A percentile compares a stretch with the other conserved stretches of the same genome.
phyloP scores from a whole-genome alignment of 2,113 vertebrate genomes.

The Corythornis cristatus region DNA sequence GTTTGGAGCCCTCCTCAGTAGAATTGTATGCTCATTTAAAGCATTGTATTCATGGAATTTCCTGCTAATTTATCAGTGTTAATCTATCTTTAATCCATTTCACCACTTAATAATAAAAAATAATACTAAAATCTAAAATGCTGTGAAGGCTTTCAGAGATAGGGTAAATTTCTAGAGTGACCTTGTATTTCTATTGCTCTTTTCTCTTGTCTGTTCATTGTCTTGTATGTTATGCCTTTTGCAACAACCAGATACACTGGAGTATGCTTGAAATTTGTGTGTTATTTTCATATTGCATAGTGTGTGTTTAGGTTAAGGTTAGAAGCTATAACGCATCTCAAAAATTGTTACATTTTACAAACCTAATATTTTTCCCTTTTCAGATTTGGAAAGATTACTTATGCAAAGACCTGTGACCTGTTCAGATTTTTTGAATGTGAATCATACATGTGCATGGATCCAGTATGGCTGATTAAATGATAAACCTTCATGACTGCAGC shows the following conservation, averaged over 20 bases:
- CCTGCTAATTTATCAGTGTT: background rate
- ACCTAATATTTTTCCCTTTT: background rate
- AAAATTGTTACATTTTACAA: background rate
- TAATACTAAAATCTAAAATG: background rate
- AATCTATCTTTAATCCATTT: background rate
- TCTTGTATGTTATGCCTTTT: background rate
- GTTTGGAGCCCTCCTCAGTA: background rate
- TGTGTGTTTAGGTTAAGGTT: background rate
- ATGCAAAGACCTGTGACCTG: background rate
- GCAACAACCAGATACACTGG: background rate
- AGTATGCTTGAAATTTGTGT: rapidly evolving
- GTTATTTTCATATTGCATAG: background rate
- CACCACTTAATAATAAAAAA: background rate
- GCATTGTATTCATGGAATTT: background rate
- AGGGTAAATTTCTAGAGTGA: background rate
- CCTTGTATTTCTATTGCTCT: background rate
- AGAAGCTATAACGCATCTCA: background rate
- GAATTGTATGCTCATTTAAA: background rate
- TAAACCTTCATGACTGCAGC: background rate
- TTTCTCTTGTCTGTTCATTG: background rate
- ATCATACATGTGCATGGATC: background rate
- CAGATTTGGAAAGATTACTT: background rate
- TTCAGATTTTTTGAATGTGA: background rate
- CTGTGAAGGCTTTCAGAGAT: background rate
- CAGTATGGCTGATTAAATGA: background rate